Evolutionary conservation across 30 jellyfish, hydroid and myxozoan genomes (phyloP).

Genomic region (Mastigias papua): DNA sequence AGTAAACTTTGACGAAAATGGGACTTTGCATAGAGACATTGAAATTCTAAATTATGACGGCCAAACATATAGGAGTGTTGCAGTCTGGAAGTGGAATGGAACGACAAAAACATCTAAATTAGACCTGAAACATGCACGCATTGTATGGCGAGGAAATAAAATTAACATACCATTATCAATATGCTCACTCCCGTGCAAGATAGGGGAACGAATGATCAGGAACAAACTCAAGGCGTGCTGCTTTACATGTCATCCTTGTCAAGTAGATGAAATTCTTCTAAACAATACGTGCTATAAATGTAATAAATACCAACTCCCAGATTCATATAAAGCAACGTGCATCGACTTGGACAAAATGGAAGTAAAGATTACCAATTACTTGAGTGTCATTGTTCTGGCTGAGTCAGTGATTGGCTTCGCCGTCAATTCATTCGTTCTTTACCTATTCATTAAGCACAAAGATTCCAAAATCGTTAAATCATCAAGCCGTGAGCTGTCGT

Average conservation of each 20-base stretch:
- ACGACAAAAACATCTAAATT: neutral
- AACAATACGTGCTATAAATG: slow-evolving; percentile 53
- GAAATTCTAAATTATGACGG: slow-evolving; percentile 29
- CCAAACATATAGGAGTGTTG: neutral
- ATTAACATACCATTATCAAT: slow-evolving; percentile 7
- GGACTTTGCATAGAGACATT: neutral
- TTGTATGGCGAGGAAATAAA: slow-evolving; percentile 19
- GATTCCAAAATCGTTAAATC: slow-evolving; percentile 64
- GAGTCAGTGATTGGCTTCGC: slow-evolving; percentile 41
- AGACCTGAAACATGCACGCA: neutral
- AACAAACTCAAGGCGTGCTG: slow-evolving; percentile 54
- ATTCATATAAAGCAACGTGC: slow-evolving; percentile 24
- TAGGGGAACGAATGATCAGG: slow-evolving; percentile 13
- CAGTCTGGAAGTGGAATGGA: neutral
- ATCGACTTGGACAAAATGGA: slow-evolving; percentile 1
- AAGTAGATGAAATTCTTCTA: slow-evolving; percentile 7
- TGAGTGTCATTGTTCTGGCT: slow-evolving; percentile 13
- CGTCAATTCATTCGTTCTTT: slow-evolving; percentile 19
- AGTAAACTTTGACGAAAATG: slow-evolving; percentile 2
- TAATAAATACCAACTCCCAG: slow-evolving; percentile 22
- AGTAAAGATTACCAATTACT: neutral
- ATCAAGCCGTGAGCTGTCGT: slow-evolving; percentile 70
- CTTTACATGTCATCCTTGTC: slow-evolving; percentile 50
- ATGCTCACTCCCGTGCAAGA: slow-evolving; percentile 53
- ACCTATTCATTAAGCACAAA: slow-evolving; percentile 44